Base-by-base conservation (phyloP, 1,140 invertebrate genomes). In the Bombus superbus region DNA sequence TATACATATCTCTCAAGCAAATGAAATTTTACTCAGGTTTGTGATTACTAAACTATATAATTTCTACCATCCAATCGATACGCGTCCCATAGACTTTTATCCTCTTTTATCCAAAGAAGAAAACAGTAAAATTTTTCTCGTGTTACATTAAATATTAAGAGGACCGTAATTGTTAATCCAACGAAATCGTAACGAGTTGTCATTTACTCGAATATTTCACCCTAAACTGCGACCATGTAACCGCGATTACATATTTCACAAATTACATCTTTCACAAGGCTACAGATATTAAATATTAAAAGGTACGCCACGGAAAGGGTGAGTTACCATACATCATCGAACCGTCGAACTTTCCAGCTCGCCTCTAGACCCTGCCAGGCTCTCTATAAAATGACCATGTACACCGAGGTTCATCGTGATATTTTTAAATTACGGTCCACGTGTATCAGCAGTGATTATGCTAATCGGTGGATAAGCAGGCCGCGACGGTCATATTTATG, bases 391-490 rank as follows among this genome's bases (percentile, higher is more conserved):
- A 53, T 22, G 47, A 62, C 44, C 44, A 74, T 69, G 72, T 18
- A 25, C 18, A 32, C 13, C 38, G 53, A 87, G 47, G 28, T 89
- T 79, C 81, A 73, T 88, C 64, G 74, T 42, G 84, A 87, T 77
- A 90, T 87, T 88, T 91, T 91, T 89, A 85, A 91, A 89, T 87
- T 85, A 85, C 69, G 64, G 82, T 64, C 78, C 68, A 80, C 66
- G 71, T 15, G 77, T 84, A 88, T 88, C 74, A 15, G 38, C 47
- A 86, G 62, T 85, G 89, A 91, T 91, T 91, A 91, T 91, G 89
- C 81, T 90, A 90, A 91, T 90, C 87, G 78, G 66, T 76, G 78
- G 88, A 90, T 91, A 91, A 90, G 81, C 81, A 69, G 53, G 22
- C 82, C 81, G 78, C 79, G 79, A 59, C 71, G 79, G 66, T 40